A percentile compares a stretch with the other conserved stretches of the same genome.
phyloP scores from a whole-genome alignment of 2,113 vertebrate genomes.

The Leptobrachium ailaonicum region DNA sequence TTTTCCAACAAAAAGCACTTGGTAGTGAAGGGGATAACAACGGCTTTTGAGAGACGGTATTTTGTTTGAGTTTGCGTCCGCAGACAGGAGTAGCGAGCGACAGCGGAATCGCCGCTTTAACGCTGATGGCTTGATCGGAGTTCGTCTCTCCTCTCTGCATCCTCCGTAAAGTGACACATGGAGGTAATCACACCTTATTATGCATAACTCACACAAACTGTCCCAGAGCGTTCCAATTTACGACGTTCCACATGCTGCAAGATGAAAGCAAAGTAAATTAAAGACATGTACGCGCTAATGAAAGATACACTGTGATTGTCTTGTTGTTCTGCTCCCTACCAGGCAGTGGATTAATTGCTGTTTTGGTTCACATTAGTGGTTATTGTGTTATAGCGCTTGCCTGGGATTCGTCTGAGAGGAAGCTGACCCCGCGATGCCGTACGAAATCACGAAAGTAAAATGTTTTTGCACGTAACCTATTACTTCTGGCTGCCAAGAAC shows the following conservation, averaged over 20 bases:
- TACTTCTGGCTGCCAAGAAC: not conserved
- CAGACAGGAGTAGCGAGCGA: too few species aligned
- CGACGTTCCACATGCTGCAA: conserved; percentile 23
- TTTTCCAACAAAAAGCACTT: too few species aligned
- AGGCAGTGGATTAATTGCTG: conserved; percentile 12
- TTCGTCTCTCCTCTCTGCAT: not conserved
- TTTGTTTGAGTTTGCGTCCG: too few species aligned
- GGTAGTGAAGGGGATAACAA: too few species aligned
- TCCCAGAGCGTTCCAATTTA: conserved; percentile 20
- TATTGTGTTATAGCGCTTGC: not conserved
- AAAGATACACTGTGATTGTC: conserved; percentile 1
- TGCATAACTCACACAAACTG: conserved; percentile 1
- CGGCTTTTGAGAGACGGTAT: too few species aligned
- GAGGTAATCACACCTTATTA: not conserved
- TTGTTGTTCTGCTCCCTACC: conserved; percentile 1
- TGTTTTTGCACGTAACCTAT: not conserved
- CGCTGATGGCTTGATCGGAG: too few species aligned
- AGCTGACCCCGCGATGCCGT: not conserved
- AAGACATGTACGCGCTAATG: conserved; percentile 23
- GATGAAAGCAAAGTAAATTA: conserved; percentile 36
- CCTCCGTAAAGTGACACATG: not conserved
- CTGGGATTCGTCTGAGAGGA: not conserved
- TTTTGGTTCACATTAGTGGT: conserved; percentile 14
- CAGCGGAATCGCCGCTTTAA: too few species aligned
- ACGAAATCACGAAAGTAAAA: not conserved